phyloP scores from a whole-genome alignment of 2,888 invertebrate species.

The Epistrophella euchroma region DNA sequence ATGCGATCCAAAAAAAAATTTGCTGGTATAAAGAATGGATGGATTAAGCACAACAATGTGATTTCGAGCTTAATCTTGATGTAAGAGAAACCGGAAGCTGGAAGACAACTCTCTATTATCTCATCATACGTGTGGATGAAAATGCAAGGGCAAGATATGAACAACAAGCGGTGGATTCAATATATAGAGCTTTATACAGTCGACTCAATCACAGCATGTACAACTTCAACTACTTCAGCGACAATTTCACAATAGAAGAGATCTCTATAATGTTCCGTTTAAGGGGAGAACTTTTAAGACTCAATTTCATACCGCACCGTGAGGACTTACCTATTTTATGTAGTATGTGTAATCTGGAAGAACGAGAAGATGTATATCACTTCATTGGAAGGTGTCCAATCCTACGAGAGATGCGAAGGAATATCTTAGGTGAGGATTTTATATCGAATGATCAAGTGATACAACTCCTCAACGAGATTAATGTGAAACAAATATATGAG shows the following conservation, averaged over 20 bases:
- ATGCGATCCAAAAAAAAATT: not conserved
- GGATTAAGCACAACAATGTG: not conserved
- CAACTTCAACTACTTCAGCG: too few species aligned
- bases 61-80: not conserved
- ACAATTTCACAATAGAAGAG: too few species aligned
- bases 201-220: too few species aligned
- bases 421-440: not conserved
- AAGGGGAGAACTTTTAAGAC: not conserved
- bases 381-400: not conserved
- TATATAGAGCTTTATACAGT: not conserved
- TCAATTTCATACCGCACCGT: not conserved
- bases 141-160: not conserved
- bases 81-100: not conserved
- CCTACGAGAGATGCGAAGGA: not conserved
- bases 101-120: not conserved
- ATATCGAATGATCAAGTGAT: not conserved
- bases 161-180: not conserved
- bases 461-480: not conserved
- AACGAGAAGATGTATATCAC: not conserved
- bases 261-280: not conserved
- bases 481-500: not conserved
- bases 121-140: not conserved
- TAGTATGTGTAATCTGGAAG: not conserved
- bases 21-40: constrained; percentile 1
- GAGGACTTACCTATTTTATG: not conserved